Evolutionary conservation across 2,888 invertebrate genomes (phyloP), one percentile per base, ranked within the genome.

Genomic region (Elmis aenea): DNA sequence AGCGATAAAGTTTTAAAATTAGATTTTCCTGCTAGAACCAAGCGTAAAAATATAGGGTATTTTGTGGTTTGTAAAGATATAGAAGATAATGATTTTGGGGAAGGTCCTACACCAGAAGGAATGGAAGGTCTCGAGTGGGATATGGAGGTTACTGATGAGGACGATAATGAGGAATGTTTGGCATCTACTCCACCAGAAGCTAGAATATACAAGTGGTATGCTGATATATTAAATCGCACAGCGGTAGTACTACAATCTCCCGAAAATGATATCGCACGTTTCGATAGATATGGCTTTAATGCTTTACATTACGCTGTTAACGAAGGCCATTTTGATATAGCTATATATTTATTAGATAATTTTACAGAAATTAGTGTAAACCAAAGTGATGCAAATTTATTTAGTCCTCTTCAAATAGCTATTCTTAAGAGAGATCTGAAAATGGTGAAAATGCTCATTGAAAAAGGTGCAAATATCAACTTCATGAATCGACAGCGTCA

Each of bases 61-160:
- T 72, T 70, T 56, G 67, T 72, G 2, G 67, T 71, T 5, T 66
- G 68, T 41, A 60, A 65, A 38, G 70, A 71, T 45, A 24, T 60
- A 5, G 66, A 67, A 14, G 64, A 66, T 21, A 59, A 55, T 32
- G 62, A 64, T 42, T 62, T 67, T 45, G 66, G 64, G 3, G 66
- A 66, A 48, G 67, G 66, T 1, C 66, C 64, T 5, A 67, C 67
- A 11, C 63, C 66, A 15, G 65, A 66, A 42, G 66, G 75, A 8
- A 77, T 77, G 76, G 77, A 78, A 51, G 81, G 78, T 27, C 66
- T 85, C 22, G 83, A 85, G 60, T 85, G 85, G 85, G 84, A 85
- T 59, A 80, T 81, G 61, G 83, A 85, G 54, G 77, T 83, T 45
- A 73, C 71, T 13, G 74, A 72, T 54, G 74, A 72, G 45, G 71